phyloP scores from a whole-genome alignment of 23 tunicate species.

The Oikopleura albicans region DNA sequence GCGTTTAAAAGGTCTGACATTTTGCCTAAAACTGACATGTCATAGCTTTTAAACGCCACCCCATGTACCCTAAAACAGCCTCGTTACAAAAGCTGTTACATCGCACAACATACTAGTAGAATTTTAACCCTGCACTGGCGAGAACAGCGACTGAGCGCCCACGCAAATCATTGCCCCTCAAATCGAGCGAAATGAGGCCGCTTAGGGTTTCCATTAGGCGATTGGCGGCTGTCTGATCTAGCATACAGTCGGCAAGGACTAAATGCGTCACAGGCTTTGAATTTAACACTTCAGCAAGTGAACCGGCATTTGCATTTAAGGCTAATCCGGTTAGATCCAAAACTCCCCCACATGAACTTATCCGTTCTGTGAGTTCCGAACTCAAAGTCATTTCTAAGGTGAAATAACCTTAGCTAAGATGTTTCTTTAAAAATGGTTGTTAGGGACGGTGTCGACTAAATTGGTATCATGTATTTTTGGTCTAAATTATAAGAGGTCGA shows the following conservation, averaged over 20 bases:
- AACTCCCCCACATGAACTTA: neutral
- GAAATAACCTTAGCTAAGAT: too few species aligned
- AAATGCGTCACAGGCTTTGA: neutral
- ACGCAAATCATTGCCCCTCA: neutral
- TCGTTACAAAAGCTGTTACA: too few species aligned
- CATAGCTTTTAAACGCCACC: too few species aligned
- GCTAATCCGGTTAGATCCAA: neutral
- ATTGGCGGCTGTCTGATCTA: neutral
- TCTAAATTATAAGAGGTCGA: too few species aligned
- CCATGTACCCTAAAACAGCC: too few species aligned
- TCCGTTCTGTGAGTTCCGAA: neutral
- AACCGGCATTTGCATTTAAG: neutral
- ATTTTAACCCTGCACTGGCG: too few species aligned
- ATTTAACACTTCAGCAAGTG: neutral
- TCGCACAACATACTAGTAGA: too few species aligned
- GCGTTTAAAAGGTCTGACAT: too few species aligned
- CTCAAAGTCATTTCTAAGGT: neutral
- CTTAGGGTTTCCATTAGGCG: neutral
- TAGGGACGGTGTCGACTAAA: too few species aligned
- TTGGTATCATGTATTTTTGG: too few species aligned
- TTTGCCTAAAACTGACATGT: too few species aligned
- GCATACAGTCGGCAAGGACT: neutral
- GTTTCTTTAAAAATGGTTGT: too few species aligned
- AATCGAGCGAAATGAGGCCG: neutral
- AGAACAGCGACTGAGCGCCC: neutral